These are phyloP conservation scores for Machaerirhynchus nigripectus DNA, from an alignment of 2,113 vertebrate species.

Conservation along the genomic window DNA sequence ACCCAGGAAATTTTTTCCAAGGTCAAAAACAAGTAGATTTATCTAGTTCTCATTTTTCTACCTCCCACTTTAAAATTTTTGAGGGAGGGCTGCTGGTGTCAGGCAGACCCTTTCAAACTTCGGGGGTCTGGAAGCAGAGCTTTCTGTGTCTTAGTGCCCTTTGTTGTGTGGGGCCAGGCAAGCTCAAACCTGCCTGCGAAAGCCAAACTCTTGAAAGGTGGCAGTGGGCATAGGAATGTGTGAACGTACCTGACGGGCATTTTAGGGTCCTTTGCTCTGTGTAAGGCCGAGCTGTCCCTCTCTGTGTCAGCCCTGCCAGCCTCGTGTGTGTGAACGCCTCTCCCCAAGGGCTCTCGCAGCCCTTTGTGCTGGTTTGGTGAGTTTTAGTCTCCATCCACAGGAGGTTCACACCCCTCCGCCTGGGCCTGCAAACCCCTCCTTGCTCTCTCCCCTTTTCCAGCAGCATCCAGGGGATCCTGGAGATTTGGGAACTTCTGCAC, in stretches of 20 bases:
- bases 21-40: background rate
- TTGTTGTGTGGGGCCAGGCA: background rate
- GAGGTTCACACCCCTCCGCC: background rate
- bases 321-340: background rate
- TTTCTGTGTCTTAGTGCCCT: background rate
- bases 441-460: background rate
- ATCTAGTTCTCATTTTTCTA: background rate
- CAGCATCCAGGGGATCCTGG: background rate
- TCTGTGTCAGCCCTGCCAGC: background rate
- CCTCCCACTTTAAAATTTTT: background rate
- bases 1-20: background rate
- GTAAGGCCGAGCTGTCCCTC: accelerated
- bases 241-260: background rate
- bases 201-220: background rate
- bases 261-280: background rate
- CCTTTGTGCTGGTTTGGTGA: background rate
- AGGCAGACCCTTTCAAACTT: background rate
- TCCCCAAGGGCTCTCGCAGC: background rate
- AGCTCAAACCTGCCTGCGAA: background rate
- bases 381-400: background rate
- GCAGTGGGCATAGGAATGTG: background rate
- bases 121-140: background rate
- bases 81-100: conserved; percentile 42
- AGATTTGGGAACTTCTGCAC: background rate
- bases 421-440: background rate